Conservation (phyloP, 2,113 vertebrate species). For the Neotragus moschatus region DNA sequence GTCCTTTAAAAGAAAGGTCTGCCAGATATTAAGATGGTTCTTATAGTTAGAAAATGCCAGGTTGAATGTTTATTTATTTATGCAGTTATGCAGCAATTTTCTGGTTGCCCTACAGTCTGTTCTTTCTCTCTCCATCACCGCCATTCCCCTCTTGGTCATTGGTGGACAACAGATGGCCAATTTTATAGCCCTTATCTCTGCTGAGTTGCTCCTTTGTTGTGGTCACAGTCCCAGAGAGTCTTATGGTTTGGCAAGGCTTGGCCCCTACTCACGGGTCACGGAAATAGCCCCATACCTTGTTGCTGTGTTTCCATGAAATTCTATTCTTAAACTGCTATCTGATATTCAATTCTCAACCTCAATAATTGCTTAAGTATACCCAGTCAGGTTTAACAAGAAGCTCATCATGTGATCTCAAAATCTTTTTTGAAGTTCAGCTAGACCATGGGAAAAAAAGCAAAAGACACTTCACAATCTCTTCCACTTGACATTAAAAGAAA, state of each 20-base stretch:
- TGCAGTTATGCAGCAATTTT: not conserved
- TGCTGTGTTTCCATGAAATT: not conserved
- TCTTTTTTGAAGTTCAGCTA: slow-evolving; percentile 27
- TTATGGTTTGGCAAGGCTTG: not conserved
- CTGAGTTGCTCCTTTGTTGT: slow-evolving; percentile 4
- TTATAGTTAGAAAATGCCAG: not conserved
- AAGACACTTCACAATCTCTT: not conserved
- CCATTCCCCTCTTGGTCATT: not conserved
- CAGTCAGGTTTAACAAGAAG: slow-evolving; percentile 9
- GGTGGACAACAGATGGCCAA: not conserved
- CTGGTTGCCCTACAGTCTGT: not conserved
- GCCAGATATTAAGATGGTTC: not conserved
- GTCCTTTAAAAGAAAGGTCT: not conserved
- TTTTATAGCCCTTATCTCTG: not conserved
- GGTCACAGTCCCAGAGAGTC: not conserved
- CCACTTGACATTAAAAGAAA: slow-evolving; percentile 21
- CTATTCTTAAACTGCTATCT: slow-evolving; percentile 12
- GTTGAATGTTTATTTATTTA: not conserved
- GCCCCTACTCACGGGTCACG: not conserved
- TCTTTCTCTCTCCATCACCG: not conserved
- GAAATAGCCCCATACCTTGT: not conserved
- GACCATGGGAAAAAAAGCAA: slow-evolving; percentile 50
- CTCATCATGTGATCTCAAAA: slow-evolving; percentile 26
- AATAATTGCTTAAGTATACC: not conserved
- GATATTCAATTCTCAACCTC: not conserved